phyloP scores from a whole-genome alignment of 2,113 vertebrate species.

The Pseudopodoces humilis region DNA sequence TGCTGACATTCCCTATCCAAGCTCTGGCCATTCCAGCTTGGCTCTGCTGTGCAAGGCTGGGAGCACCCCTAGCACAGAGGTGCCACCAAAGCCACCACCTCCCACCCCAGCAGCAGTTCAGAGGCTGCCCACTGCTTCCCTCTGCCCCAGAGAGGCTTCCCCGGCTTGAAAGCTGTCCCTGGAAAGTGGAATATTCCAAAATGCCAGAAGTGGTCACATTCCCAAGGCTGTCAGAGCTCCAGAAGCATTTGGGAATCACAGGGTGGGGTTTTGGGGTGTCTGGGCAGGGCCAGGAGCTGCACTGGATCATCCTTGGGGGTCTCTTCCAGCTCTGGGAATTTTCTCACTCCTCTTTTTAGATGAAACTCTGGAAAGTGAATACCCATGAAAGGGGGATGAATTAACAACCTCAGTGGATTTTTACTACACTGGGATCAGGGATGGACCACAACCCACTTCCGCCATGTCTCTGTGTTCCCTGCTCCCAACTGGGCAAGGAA shows the following conservation, averaged over 20 bases:
- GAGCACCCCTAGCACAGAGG: neutral
- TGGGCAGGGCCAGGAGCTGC: neutral
- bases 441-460: rapidly evolving
- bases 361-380: neutral
- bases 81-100: neutral
- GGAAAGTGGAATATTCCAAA: neutral
- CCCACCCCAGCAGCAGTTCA: neutral
- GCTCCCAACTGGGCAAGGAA: neutral
- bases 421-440: rapidly evolving
- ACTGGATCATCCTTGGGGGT: neutral
- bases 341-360: neutral
- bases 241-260: neutral
- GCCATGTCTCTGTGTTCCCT: rapidly evolving
- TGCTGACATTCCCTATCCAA: neutral
- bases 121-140: neutral
- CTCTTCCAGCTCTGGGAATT: neutral
- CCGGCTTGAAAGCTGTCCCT: neutral
- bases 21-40: neutral
- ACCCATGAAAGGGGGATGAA: neutral
- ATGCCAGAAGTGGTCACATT: neutral
- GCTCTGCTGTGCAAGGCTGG: neutral
- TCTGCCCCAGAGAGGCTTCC: neutral
- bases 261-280: neutral
- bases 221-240: neutral
- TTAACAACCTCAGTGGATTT: neutral